Base-by-base conservation (phyloP, 2,113 vertebrate species). In the Ptilonorhynchus violaceus region DNA sequence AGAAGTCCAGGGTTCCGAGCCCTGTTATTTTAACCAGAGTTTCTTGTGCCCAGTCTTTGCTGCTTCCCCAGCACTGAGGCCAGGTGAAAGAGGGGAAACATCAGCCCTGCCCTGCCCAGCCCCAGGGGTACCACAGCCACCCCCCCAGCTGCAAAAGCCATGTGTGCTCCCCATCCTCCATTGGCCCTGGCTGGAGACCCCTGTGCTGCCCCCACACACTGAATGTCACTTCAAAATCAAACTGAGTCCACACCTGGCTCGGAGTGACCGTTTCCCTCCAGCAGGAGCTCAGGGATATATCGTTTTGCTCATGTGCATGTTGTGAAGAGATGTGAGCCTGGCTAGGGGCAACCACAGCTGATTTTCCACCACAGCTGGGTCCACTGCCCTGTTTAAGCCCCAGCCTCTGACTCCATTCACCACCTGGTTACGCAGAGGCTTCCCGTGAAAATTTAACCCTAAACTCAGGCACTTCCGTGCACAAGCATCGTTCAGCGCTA, bases 11-110 rank as follows among this genome's bases (percentile, higher is more conserved):
- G 35, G 23, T 44, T 59, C 28, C 39, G 68, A 70, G n/a, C n/a
- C 8, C 23, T 4, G 0, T 31, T 21, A 41, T 30, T 11, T 25
- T n/a, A 44, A 70, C n/a, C 46, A 37, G 59, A 0, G 0, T 30
- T 16, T 20, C 53, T 33, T 16, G 9, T 56, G 15, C 39, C 8
- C 49, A 18, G 56, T 23, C 41, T 11, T 4, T 18, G 3, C 35
- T 37, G 16, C 30, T 82, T 49, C 35, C 50, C 12, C 42, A 31
- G 74, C 7, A 2, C 75, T 0, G 0, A 35, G 24, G n/a, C 23
- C 49, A 33, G 25, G 12, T 44, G 49, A 55, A 50, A 69, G 33
- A 42, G 25, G 18, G 20, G 58, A 39, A 55, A 20, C 30, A 42
- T 42, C 78, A 68, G 30, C n/a, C 49, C 44, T 22, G 13, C 24